Percentiles rank a stretch among this genome's conserved stretches.
Evolutionary conservation across 92 coral and sea anemone species (phyloP).

Genomic region (Diadumene lineata): DNA sequence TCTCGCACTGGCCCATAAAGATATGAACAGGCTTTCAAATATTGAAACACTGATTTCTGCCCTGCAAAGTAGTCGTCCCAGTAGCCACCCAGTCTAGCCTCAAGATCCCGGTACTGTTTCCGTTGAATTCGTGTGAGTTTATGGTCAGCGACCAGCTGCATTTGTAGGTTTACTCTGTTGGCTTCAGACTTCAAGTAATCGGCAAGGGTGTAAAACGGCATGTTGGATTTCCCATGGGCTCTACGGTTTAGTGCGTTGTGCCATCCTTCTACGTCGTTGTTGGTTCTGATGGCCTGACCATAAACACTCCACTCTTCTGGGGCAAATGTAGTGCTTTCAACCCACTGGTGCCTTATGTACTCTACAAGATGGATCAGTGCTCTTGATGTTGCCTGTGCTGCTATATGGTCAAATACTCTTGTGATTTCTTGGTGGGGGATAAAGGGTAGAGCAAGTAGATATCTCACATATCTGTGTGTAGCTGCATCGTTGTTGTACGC

Average conservation of each 20-base stretch:
- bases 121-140: too few relatives aligned
- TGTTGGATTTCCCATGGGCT: neutral
- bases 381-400: slow-evolving; percentile 3
- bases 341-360: slow-evolving; percentile 27
- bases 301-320: slow-evolving; percentile 36
- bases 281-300: slow-evolving; percentile 24
- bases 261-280: slow-evolving; percentile 43
- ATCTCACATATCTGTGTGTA: slow-evolving; percentile 5
- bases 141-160: neutral
- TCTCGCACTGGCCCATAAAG: too few relatives aligned
- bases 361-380: slow-evolving; percentile 7
- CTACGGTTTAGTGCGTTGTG: slow-evolving; percentile 10
- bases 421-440: slow-evolving; percentile 13
- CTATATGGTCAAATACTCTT: slow-evolving; percentile 1
- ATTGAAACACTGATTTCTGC: too few relatives aligned
- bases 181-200: neutral
- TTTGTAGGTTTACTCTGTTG: neutral
- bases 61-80: too few relatives aligned
- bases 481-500: slow-evolving; percentile 10
- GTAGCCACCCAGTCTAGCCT: too few relatives aligned
- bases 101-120: too few relatives aligned
- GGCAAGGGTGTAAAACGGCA: neutral
- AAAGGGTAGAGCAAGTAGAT: slow-evolving; percentile 37
- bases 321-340: slow-evolving; percentile 28
- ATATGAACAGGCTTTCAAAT: too few relatives aligned